These are phyloP conservation scores for Gryllus bimaculatus DNA, from an alignment of 1,140 invertebrate genomes.

Conservation along the genomic window DNA sequence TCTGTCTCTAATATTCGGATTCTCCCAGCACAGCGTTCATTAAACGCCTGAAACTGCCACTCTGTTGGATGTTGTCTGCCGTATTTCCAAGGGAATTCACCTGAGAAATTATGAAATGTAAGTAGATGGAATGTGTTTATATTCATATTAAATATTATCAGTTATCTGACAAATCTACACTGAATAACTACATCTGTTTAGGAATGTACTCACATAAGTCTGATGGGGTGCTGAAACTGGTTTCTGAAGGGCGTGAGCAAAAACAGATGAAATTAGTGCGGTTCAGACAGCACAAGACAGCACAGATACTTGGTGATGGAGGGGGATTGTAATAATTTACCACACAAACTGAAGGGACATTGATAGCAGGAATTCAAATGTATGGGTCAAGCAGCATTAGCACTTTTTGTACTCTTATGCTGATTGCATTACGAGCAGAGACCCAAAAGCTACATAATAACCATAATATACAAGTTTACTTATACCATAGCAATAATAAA, in stretches of 20 bases:
- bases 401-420: too few relatives aligned
- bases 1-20: slow-evolving; percentile 56
- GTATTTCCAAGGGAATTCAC: slow-evolving; percentile 39
- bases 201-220: not conserved
- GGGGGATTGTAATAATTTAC: not conserved
- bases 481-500: not conserved
- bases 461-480: too few relatives aligned
- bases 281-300: not conserved
- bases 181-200: too few relatives aligned
- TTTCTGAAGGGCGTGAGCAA: not conserved
- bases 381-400: too few relatives aligned
- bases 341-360: too few relatives aligned
- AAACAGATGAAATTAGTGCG: not conserved
- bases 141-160: too few relatives aligned
- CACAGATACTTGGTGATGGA: not conserved
- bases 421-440: too few relatives aligned
- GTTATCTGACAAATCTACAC: too few relatives aligned
- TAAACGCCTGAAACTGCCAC: slow-evolving; percentile 80
- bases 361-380: too few relatives aligned
- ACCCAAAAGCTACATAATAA: too few relatives aligned
- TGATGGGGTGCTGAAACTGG: not conserved
- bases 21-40: slow-evolving; percentile 81
- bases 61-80: slow-evolving; percentile 75
- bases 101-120: slow-evolving; percentile 22
- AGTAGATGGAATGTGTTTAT: not conserved